Conservation (phyloP, 2,888 invertebrate species). For the Caenorhabditis auriculariae region DNA sequence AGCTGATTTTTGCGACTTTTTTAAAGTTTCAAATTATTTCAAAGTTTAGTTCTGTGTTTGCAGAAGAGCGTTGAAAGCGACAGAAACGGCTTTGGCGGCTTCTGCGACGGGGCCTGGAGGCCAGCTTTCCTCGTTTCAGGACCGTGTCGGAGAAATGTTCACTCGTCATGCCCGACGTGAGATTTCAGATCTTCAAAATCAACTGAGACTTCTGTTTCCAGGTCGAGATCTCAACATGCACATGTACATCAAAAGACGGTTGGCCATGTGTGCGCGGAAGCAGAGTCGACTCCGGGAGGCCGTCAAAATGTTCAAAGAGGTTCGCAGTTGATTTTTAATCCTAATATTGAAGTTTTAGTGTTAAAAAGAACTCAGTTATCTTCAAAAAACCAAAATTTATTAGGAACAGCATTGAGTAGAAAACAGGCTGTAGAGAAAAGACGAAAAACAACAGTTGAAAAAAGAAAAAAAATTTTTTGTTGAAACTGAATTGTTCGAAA, state of each 20-base stretch:
- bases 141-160: conserved; percentile 7
- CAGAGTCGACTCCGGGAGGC: conserved; percentile 90
- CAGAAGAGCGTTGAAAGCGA: conserved; percentile 80
- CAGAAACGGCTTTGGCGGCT: conserved; percentile 78
- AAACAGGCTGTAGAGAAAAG: too few species aligned
- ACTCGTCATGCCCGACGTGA: conserved; percentile 7
- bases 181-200: not conserved
- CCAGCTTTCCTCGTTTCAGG: conserved; percentile 1
- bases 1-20: too few species aligned
- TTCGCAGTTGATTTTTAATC: not conserved
- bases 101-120: conserved; percentile 61
- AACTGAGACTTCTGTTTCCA: conserved; percentile 63
- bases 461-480: too few species aligned
- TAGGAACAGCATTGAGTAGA: too few species aligned
- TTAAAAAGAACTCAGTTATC: too few species aligned
- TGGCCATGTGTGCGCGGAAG: conserved; percentile 96
- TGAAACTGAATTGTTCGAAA: too few species aligned
- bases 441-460: too few species aligned
- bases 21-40: too few species aligned
- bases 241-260: conserved; percentile 86
- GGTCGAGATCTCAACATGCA: conserved; percentile 87
- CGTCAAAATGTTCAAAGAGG: conserved; percentile 89
- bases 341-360: not conserved
- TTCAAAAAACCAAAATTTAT: too few species aligned
- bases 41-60: conserved; percentile 1